A percentile compares a stretch with the other conserved stretches of the same genome.
Evolutionary conservation across 2,888 invertebrate genomes (phyloP).

Genomic region (Ditylenchus weischeri): DNA sequence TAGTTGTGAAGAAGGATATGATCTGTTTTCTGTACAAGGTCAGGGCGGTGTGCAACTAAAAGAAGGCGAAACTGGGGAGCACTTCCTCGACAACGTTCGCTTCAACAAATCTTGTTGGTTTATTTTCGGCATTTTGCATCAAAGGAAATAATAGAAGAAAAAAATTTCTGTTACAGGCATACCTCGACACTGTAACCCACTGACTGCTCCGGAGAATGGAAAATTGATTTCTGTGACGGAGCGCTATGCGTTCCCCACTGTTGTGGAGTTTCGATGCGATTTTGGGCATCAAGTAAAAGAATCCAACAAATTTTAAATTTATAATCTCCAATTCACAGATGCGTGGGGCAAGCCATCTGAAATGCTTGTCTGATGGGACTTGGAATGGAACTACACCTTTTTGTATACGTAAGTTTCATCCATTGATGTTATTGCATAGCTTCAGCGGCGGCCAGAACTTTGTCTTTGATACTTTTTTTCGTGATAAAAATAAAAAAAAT

Average conservation of each 20-base stretch:
- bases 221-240: constrained; percentile 44
- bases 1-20: constrained; percentile 70
- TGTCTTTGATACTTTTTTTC: no score
- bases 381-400: constrained; percentile 92
- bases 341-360: constrained; percentile 81
- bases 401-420: constrained; percentile 78
- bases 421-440: neutral
- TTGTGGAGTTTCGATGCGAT: constrained; percentile 84
- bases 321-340: constrained; percentile 77
- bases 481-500: no score
- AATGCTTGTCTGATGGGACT: constrained; percentile 81
- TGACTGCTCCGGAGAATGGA: constrained; percentile 55
- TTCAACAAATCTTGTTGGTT: constrained; percentile 15
- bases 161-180: constrained; percentile 28
- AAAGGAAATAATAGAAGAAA: no score
- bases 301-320: constrained; percentile 71
- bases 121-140: neutral
- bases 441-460: neutral
- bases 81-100: constrained; percentile 67
- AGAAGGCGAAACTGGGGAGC: constrained; percentile 81
- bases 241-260: constrained; percentile 57
- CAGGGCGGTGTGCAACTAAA: constrained; percentile 85
- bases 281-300: constrained; percentile 79
- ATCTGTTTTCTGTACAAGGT: constrained; percentile 79
- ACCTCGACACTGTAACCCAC: constrained; percentile 46